Base-by-base conservation (phyloP, 2,888 invertebrate species). In the Volucella inanis region DNA sequence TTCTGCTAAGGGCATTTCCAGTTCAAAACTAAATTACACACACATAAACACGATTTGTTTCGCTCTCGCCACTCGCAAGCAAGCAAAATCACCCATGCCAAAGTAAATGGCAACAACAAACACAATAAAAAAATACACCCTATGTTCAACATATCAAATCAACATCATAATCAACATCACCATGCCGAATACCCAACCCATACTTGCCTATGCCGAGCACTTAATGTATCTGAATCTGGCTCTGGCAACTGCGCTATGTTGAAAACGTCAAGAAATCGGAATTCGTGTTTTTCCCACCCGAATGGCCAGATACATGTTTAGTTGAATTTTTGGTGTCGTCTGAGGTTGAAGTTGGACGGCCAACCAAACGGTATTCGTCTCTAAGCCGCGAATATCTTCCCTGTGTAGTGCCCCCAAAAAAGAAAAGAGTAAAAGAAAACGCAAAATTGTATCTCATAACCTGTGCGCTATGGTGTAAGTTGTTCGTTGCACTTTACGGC, bases 211-310 rank as follows among this genome's bases (percentile, higher is more conserved):
- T 31, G 31, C 31, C 31, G 31, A 31, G 31, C 6, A 31, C 31
- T 6, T 31, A 22, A 6, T 31, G 31, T 31, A 31, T 31, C 31
- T 31, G 31, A 31, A 31, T 31, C 31, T 22, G 22, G 3, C 1
- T 31, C 31, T 31, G 31, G 31, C 31, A 74, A 64, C 83, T 79
- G 79, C 70, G 75, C 79, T 75, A 80, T 74, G 79, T 75, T 79
- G 80, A 79, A 80, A 84, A 84, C 80, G 70, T 55, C 65, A 52
- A 72, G 84, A 79, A 84, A 84, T 43, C 45, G 84, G 75, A 84
- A 84, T 84, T 84, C 84, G 75, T 80, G 84, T 84, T 84, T 84
- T 84, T 75, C 85, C 72, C 81, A 81, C 76, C 47, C 72, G 62
- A 81, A 76, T 81, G 43, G 31, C 72, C 85, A 62, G 85, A 81